Percentiles rank a stretch among this genome's conserved stretches.
phyloP scores from a whole-genome alignment of 2,113 vertebrate species.

The Tauraco erythrolophus region DNA sequence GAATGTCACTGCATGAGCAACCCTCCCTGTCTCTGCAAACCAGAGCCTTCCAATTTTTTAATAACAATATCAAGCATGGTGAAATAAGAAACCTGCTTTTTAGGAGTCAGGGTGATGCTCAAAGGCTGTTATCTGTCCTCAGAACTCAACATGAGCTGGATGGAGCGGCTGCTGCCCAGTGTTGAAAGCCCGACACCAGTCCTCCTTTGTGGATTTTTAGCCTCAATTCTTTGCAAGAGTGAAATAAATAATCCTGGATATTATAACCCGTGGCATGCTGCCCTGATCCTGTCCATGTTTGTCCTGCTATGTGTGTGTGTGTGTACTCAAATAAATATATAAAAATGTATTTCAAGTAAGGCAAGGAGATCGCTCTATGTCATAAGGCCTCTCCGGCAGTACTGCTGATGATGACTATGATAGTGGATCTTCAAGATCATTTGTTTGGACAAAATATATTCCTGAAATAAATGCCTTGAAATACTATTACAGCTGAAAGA shows the following conservation, averaged over 20 bases:
- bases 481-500: not conserved
- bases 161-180: not conserved
- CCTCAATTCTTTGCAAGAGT: not conserved
- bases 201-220: not conserved
- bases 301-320: not conserved
- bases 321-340: not conserved
- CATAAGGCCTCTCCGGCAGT: not conserved
- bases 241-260: not conserved
- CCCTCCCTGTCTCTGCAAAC: not conserved
- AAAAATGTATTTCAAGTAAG: not conserved
- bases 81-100: not conserved
- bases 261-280: not conserved
- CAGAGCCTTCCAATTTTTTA: not conserved
- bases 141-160: not conserved
- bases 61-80: rapidly evolving
- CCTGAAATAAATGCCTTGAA: not conserved
- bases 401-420: not conserved
- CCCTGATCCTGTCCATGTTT: not conserved
- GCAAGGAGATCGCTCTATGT: rapidly evolving
- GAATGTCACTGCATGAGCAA: not conserved
- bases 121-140: not conserved
- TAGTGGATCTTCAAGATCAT: not conserved
- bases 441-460: not conserved
- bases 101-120: not conserved
- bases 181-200: not conserved